phyloP scores from a whole-genome alignment of 2,113 vertebrate genomes.

The Sula dactylatra region DNA sequence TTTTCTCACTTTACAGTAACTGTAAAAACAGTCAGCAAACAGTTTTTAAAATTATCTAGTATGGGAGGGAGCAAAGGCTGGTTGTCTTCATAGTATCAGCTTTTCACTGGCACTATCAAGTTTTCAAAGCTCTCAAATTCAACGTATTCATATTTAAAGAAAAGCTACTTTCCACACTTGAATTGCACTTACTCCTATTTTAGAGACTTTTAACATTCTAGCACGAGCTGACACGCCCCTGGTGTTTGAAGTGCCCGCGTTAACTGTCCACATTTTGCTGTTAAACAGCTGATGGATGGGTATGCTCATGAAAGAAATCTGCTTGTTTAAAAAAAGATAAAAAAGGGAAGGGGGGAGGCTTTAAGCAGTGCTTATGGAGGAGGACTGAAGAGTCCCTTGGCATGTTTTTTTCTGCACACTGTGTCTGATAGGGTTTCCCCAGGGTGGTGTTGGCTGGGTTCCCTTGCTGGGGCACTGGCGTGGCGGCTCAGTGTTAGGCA shows the following conservation, averaged over 20 bases:
- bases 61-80: not conserved
- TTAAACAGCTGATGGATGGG: not conserved
- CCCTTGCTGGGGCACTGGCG: not conserved
- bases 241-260: not conserved
- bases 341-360: not conserved
- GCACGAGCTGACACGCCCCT: not conserved
- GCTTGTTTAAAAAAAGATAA: not conserved
- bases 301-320: not conserved
- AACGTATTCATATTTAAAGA: not conserved
- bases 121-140: not conserved
- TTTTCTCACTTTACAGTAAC: constrained; percentile 37
- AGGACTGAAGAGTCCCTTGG: not conserved
- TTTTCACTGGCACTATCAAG: not conserved
- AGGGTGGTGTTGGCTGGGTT: not conserved
- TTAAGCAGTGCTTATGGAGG: not conserved
- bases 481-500: not conserved
- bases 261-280: not conserved
- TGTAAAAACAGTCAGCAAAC: constrained; percentile 37
- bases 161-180: not conserved
- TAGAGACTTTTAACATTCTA: not conserved
- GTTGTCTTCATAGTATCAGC: not conserved
- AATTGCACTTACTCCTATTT: not conserved
- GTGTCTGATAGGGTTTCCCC: not conserved
- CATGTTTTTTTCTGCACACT: rapidly evolving
- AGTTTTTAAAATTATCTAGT: constrained; percentile 12